Conservation (phyloP, 2,797 vertebrate species). For the Micrastur ruficollis region DNA sequence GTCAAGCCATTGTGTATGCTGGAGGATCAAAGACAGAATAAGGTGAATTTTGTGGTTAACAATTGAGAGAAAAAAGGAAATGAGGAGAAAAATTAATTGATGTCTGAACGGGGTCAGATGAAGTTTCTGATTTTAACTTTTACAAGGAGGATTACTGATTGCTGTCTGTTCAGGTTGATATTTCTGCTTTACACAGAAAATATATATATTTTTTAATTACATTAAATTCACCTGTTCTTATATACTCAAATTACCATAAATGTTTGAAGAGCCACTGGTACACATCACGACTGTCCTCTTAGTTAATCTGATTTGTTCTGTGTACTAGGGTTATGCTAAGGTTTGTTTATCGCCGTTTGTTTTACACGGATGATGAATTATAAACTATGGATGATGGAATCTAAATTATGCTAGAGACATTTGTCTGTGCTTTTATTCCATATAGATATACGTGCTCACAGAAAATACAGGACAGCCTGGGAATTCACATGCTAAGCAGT, state of each 20-base stretch:
- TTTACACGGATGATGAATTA: background rate
- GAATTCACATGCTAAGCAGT: background rate
- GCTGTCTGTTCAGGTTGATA: background rate
- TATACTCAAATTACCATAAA: background rate
- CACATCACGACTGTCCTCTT: background rate
- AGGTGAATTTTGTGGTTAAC: background rate
- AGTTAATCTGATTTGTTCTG: background rate
- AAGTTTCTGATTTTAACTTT: background rate
- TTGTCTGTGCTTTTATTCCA: background rate
- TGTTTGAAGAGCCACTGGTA: background rate
- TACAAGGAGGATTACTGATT: background rate
- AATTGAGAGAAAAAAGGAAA: background rate
- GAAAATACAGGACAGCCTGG: background rate
- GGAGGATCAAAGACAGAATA: background rate
- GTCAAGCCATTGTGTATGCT: background rate
- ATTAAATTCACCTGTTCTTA: background rate
- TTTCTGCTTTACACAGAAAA: background rate
- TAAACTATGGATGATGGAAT: background rate
- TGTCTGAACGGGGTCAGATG: background rate
- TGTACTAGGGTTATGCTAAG: background rate
- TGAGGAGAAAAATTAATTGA: background rate
- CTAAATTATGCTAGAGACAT: background rate
- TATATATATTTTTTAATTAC: background rate
- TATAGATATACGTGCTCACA: background rate
- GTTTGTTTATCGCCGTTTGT: background rate